Base-by-base conservation (phyloP, 2,888 invertebrate genomes). In the Pedicia rivosa region DNA sequence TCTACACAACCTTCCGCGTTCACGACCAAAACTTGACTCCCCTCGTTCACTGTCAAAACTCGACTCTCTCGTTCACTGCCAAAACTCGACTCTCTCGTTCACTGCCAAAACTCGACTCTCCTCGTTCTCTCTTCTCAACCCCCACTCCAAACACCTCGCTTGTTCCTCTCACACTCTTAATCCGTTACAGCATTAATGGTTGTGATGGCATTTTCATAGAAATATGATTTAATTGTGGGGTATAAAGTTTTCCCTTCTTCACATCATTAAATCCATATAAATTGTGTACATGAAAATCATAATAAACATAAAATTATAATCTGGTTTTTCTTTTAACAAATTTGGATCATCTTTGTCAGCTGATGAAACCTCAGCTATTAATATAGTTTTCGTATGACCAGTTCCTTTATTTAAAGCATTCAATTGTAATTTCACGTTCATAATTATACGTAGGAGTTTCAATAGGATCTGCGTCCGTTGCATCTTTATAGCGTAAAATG, bases 191-290 rank as follows among this genome's bases (percentile, higher is more conserved):
- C 27, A 87, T 58, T 3, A 88, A 63, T 0, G 91, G 80, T 43
- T 79, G 67, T 0, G 78, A 58, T 0, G 81, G 84, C 51, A 82
- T 65, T 51, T 75, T 74, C 68, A 86, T 72, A 2, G 84, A 75
- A 44, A 90, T 86, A 53, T 82, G 80, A 59, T 91, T 91, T 4
- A 92, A 58, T 57, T 91, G 91, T 0, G 91, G 90, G 0, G 87
- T 87, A 46, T 74, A 74, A 0, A 86, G 60, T 20, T 65, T 62
- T 12, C 66, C 49, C 4, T 40, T 42, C 2, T 47, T n/a, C 31
- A 79, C 78, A 68, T 66, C 42, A 52, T 80, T 71, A 61, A 78
- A 82, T 39, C 79, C 79, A 49, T 86, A 86, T 35, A 74, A 67
- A 13, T 74, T 70, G 3, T 73, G 66, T 31, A 73, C 70, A 53